A percentile compares a stretch with the other conserved stretches of the same genome.
Conservation (phyloP, 2,888 invertebrate genomes). For the Tethea ocularis region DNA sequence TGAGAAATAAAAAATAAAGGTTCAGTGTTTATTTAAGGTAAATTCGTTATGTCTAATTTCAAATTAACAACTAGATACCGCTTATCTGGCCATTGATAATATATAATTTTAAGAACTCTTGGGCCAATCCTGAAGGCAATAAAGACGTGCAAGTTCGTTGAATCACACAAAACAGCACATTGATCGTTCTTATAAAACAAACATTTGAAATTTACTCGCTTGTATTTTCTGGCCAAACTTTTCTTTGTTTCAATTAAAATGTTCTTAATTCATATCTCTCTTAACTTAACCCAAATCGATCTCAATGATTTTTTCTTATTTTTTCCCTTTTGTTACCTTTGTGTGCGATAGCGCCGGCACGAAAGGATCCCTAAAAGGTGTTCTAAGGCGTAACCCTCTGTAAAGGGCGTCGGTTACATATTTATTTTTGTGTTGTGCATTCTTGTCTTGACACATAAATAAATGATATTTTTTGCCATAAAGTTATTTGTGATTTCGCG, state of each 20-base stretch:
- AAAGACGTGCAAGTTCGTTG: too few species aligned
- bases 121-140: too few species aligned
- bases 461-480: conserved; percentile 69
- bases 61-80: too few species aligned
- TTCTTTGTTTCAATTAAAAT: too few species aligned
- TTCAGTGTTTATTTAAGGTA: neutral
- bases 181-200: too few species aligned
- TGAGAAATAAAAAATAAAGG: neutral
- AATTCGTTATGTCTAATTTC: too few species aligned
- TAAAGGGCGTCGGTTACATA: conserved; percentile 78
- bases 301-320: conserved; percentile 61
- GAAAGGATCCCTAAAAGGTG: conserved; percentile 73
- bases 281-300: conserved; percentile 37
- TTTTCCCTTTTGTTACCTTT: conserved; percentile 79
- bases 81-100: too few species aligned
- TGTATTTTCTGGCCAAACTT: too few species aligned
- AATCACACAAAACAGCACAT: too few species aligned
- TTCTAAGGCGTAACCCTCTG: conserved; percentile 73
- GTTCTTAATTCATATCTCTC: conserved; percentile 17
- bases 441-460: conserved; percentile 78
- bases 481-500: conserved; percentile 67
- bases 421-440: conserved; percentile 81
- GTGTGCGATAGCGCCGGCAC: conserved; percentile 80
- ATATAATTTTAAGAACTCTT: too few species aligned
- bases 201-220: too few species aligned